These are phyloP conservation scores for Coracias cyanogaster DNA, from an alignment of 2,797 vertebrate species.

Conservation along the genomic window DNA sequence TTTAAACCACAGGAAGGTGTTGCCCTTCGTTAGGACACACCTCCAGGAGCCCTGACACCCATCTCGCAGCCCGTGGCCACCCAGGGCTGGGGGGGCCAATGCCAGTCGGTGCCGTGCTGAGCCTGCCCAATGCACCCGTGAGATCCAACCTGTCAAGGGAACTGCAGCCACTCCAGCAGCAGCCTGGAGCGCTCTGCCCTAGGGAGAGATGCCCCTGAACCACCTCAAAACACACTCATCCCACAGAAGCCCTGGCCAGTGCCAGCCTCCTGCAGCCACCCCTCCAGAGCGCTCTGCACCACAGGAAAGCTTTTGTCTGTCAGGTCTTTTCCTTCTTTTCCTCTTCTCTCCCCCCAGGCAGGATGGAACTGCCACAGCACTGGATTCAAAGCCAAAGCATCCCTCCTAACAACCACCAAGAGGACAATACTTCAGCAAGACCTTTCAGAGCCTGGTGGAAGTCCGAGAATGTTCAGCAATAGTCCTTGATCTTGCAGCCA, in stretches of 20 bases:
- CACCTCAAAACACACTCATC: neutral
- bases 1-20: neutral
- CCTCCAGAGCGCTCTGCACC: accelerated
- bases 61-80: neutral
- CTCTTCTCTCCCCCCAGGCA: neutral
- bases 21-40: accelerated
- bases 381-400: neutral
- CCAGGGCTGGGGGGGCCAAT: neutral
- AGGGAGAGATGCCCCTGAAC: neutral
- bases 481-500: neutral
- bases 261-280: neutral
- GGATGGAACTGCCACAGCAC: neutral
- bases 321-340: no score
- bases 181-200: neutral
- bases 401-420: neutral
- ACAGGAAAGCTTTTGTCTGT: neutral
- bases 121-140: accelerated
- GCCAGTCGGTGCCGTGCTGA: accelerated
- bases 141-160: neutral
- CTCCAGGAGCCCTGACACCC: neutral
- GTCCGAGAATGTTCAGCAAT: neutral
- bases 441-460: neutral
- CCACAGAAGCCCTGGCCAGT: neutral
- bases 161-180: neutral
- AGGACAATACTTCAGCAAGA: accelerated